Evolutionary conservation across 2,113 vertebrate genomes (phyloP), one percentile per base, ranked within the genome.

Genomic region (Myiopsitta monachus): DNA sequence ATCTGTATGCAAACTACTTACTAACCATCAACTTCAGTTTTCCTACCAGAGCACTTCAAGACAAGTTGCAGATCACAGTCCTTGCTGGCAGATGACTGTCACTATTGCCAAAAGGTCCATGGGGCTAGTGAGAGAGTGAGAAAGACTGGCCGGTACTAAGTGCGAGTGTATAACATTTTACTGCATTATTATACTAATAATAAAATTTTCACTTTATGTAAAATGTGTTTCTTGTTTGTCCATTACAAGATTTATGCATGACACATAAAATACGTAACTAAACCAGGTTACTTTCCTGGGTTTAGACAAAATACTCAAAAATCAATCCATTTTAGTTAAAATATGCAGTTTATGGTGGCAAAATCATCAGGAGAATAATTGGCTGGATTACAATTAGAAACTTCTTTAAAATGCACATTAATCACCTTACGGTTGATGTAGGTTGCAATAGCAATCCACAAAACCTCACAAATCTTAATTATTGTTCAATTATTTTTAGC

Each of bases 391-490:
- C 17, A 19, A 70, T 49, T 69, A 88, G 26, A 18, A 79, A 19
- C 93, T 93, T 88, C 18, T 87, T 15, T 77, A 63, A 74, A 59
- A 39, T 75, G 24, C 81, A 22, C 9, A 83, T 86, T 95, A 89
- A 84, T 92, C 44, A 38, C 57, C 19, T 55, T n/a, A 73, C 26
- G 7, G 18, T 18, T 88, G 27, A 73, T 47, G 30, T 81, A 92
- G 36, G n/a, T 28, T 86, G 26, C 8, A 87, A 47, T 16, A 51
- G 57, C 47, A 95, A 92, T 52, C 28, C 46, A 62, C 33, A 81
- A 95, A 84, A 73, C 78, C 47, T 76, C 47, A 43, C 26, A 80
- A 59, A 38, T 86, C 67, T 95, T 89, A 94, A 89, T 91, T 94
- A 85, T 55, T 92, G 17, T 22, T 93, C n/a, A 33, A 4, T 46